Evolutionary conservation across 1,140 invertebrate species (phyloP), one percentile per base, ranked within the genome.

Genomic region (Ruditapes philippinarum): DNA sequence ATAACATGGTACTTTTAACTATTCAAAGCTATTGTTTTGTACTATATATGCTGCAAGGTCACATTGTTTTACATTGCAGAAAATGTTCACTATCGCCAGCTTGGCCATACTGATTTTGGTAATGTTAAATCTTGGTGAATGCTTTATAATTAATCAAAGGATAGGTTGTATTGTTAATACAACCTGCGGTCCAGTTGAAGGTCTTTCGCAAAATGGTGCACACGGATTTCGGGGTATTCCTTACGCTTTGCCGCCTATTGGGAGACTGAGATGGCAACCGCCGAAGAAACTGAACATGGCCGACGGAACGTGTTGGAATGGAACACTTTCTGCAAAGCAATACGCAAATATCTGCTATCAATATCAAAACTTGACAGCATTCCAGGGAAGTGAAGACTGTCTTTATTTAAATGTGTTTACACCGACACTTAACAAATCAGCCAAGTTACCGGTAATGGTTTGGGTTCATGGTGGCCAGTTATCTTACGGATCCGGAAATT

Each of bases 331-430:
- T 31, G 84, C 49, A 2, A 76, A 82, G 38, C 33, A 54, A 19
- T 68, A 54, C 17, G 76, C 22, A 31, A 68, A 68, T n/a, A 45
- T 45, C 36, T 81, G 79, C 45, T 73, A 54, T 36, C 74, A 82
- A 40, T 49, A 51, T 19, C 28, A 70, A 70, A 33, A 11, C 31
- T 28, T 54, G 28, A 82, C 51, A 14, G 51, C 65, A 42, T 40
- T 78, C 25, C 36, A 76, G 33, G 73, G 42, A 81, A 89, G 36
- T 84, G 94, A 95, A 68, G 94, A 95, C 51, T 95, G 94, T 85
- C 88, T 95, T 14, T 94, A 92, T 42, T 49, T 95, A 17, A 94
- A 94, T 74, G 89, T 95, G 9, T 95, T 90, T 89, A 89, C 93
- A 4, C 94, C 94, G 54, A 81, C 89, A 12, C 54, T 68, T 3